Evolutionary conservation across 2,888 invertebrate species (phyloP).

Genomic region (Dyspetes luteomarginatus): DNA sequence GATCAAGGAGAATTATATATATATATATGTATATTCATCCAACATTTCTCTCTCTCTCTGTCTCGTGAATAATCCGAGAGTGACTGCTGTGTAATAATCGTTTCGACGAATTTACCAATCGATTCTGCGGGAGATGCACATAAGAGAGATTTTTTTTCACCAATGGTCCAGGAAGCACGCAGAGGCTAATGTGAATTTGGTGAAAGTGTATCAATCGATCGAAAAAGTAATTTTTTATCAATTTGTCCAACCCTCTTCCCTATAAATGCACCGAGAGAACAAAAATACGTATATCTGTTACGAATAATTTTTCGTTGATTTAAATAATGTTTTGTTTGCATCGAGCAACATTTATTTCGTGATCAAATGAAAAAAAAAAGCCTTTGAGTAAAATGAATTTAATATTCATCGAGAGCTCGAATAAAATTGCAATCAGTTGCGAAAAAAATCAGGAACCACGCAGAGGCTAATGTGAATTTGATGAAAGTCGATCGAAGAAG

Average conservation of each 20-base stretch:
- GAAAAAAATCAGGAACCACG: neutral
- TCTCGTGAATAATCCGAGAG: too few relatives aligned
- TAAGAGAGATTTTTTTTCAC: constrained; percentile 23
- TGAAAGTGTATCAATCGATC: constrained; percentile 56
- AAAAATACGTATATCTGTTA: neutral
- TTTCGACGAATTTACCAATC: constrained; percentile 53
- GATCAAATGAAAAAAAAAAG: neutral
- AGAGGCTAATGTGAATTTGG: constrained; percentile 23
- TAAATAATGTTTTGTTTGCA: neutral
- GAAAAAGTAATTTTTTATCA: constrained; percentile 28
- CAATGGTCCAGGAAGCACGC: neutral
- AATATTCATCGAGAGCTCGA: neutral
- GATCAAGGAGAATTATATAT: too few relatives aligned
- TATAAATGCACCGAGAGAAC: too few relatives aligned
- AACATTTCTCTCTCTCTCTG: neutral
- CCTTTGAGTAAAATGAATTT: neutral
- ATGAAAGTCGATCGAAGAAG: constrained; percentile 57
- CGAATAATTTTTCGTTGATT: too few relatives aligned
- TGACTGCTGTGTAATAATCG: too few relatives aligned
- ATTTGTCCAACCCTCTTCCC: neutral
- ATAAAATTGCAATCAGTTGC: too few relatives aligned
- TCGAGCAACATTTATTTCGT: neutral
- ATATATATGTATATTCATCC: too few relatives aligned
- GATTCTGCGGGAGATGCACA: constrained; percentile 11
- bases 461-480: constrained; percentile 15